A percentile compares a stretch with the other conserved stretches of the same genome.
phyloP scores from a whole-genome alignment of 2,888 invertebrate species.

The Tineola bisselliella region DNA sequence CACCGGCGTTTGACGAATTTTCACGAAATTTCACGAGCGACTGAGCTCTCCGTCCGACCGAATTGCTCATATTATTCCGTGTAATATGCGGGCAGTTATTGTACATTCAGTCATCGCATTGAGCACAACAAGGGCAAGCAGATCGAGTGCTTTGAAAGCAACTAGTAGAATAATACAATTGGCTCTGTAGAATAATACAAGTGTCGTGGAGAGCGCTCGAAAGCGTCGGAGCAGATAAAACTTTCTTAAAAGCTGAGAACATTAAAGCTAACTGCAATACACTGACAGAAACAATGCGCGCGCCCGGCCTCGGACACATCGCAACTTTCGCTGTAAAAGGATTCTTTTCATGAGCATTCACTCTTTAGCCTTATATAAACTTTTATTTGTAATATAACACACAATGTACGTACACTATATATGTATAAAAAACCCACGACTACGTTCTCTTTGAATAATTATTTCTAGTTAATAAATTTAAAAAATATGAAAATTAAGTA shows the following conservation, averaged over 20 bases:
- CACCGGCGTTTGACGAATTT: not conserved
- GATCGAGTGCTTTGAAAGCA: too few relatives aligned
- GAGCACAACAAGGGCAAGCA: too few relatives aligned
- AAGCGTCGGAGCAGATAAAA: slow-evolving; percentile 1
- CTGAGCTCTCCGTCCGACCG: not conserved
- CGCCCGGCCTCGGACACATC: not conserved
- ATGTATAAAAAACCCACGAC: not conserved
- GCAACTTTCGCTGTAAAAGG: not conserved
- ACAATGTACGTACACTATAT: not conserved
- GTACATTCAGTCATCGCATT: too few relatives aligned
- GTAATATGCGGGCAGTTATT: not conserved
- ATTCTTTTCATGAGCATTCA: too few relatives aligned
- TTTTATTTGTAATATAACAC: not conserved
- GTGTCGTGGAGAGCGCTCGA: not conserved
- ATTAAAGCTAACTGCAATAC: slow-evolving; percentile 2
- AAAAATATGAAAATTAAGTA: not conserved
- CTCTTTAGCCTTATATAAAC: too few relatives aligned
- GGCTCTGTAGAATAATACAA: not conserved
- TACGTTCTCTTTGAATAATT: not conserved
- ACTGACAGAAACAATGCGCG: not conserved
- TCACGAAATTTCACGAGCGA: not conserved
- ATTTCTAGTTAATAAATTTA: not conserved
- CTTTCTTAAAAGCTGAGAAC: not conserved
- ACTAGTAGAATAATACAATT: not conserved
- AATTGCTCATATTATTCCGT: not conserved